Evolutionary conservation across 2,113 vertebrate genomes (phyloP), one percentile per base, ranked within the genome.

Genomic region (Prunella fulvescens): DNA sequence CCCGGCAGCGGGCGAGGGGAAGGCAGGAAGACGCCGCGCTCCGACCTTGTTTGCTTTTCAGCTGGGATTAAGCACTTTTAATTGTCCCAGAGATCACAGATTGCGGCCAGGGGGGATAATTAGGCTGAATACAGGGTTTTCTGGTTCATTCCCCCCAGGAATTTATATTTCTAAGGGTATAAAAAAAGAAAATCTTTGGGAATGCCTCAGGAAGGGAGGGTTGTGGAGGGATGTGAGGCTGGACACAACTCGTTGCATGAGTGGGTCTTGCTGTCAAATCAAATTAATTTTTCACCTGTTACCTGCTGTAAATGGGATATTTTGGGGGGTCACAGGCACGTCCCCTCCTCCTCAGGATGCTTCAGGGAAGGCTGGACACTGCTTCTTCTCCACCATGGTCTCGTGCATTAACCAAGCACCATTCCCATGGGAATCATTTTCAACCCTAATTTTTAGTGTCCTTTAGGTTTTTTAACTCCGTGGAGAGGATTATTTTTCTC

Each of bases 31-130:
- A 96, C 84, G 62, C 95, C 58, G 54, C 28, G 47, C 90, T 91
- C 88, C 61, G 79, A 95, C 93, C 53, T 71, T 95, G 96, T 96
- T 97, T 96, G 97, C 98, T 97, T 97, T 98, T 98, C 95, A 95
- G 51, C 76, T 22, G 2, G 62, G 97, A 97, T 98, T 97, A 97
- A 97, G 95, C 72, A 2, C 45, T 90, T 95, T 90, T 96, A 95
- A 97, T 97, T 97, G 96, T 94, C 85, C 91, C 15, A 4, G 72
- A 94, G 95, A 97, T 94, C 95, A 91, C 74, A 90, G 81, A 90
- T 70, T 86, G 91, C 29, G 31, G 85, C 82, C 47, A 19, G 80
- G 76, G 72, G 76, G 94, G 67, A 95, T 98, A 97, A 97, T 97
- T 97, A 97, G 92, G 88, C 76, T 96, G 95, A 95, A 92, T 89